A percentile compares a stretch with the other conserved stretches of the same genome.
phyloP scores from a whole-genome alignment of 2,113 vertebrate species.

The Guaruba guarouba region DNA sequence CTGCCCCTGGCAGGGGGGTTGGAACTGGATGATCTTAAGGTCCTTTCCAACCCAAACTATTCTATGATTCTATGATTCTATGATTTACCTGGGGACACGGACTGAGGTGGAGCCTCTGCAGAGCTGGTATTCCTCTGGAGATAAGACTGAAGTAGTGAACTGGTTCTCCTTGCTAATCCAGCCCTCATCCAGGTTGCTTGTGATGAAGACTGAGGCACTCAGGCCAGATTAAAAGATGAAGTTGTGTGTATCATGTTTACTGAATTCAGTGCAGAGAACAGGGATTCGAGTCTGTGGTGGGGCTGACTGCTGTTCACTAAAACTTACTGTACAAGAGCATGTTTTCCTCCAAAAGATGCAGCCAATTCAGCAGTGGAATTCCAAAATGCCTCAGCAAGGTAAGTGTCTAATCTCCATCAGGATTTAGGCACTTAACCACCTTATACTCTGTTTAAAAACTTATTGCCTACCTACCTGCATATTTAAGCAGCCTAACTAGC shows the following conservation, averaged over 20 bases:
- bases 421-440: not conserved
- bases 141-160: not conserved
- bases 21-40: too few relatives aligned
- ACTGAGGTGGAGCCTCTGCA: not conserved
- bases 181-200: not conserved
- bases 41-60: too few relatives aligned
- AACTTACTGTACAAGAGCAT: not conserved
- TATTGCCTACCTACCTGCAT: not conserved
- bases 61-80: too few relatives aligned
- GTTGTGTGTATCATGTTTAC: not conserved
- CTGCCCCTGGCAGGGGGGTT: too few relatives aligned
- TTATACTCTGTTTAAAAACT: not conserved
- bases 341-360: not conserved
- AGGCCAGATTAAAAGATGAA: not conserved
- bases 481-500: not conserved
- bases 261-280: not conserved
- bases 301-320: not conserved
- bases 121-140: not conserved
- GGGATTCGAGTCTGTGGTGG: not conserved
- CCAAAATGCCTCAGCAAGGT: not conserved
- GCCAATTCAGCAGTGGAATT: not conserved
- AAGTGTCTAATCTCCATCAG: not conserved
- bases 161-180: not conserved
- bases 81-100: not conserved
- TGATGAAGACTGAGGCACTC: not conserved